Base-by-base conservation (phyloP, 2,113 vertebrate genomes). In the Lynx canadensis region DNA sequence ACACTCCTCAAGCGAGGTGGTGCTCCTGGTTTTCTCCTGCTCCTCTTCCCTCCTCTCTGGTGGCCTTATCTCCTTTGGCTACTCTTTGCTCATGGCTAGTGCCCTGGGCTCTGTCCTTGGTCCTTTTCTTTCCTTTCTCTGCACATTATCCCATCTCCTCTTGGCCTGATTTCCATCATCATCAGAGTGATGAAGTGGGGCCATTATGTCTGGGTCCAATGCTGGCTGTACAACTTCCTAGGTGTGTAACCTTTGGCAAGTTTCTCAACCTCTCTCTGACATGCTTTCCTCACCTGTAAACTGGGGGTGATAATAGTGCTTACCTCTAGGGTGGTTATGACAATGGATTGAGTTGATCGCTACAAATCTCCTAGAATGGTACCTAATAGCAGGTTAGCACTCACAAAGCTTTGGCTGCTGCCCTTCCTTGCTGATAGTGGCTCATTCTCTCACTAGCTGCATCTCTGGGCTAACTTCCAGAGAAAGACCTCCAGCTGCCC, bases 71-170 rank as follows among this genome's bases (percentile, higher is more conserved):
- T 76, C 74, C 38, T 93, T 5, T 1, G 66, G 31, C 29, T 55
- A 19, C 16, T 73, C 33, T 25, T 68, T 55, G 78, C 12, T 55
- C 15, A 3, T 1, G 81, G 16, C 93, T 29, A 0, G 7, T 38
- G 33, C 48, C 76, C 65, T 80, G 83, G 82, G 38, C 69, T 94
- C 97, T 96, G 91, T 83, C 86, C 89, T 97, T 89, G 86, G 86
- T 78, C 95, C 85, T 88, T 94, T 92, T 57, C 83, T 60, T 57
- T 78, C 29, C 71, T 63, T 29, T 33, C 48, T 65, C 63, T 36
- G 55, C 4, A 9, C 7, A 16, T 12, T 16, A 15, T 45, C 14
- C 11, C 23, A 21, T 65, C 50, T 76, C 31, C 8, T 33, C 65
- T 95, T 78, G 89, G n/a, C 65, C 45, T n/a, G 10, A 9, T 89